Base-by-base conservation (phyloP, 2,888 invertebrate genomes). In the Torymus auratus region DNA sequence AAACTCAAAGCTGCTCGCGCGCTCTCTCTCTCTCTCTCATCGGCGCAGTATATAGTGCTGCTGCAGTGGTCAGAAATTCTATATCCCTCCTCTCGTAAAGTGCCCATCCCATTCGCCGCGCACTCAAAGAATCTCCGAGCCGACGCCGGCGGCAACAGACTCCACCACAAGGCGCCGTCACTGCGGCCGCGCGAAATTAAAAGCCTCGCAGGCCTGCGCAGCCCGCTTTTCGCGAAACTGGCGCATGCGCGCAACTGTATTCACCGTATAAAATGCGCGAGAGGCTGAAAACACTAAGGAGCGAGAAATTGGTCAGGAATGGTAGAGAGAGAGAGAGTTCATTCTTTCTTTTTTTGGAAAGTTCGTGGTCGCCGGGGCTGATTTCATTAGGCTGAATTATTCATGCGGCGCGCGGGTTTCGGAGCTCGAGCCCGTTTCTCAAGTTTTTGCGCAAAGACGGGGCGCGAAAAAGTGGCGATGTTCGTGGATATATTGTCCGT, bases 351-450 rank as follows among this genome's bases (percentile, higher is more conserved):
- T 65, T 72, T 60, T 15, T 23, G 67, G 61, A 61, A 41, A 41
- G 41, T 41, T 41, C 41, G 41, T 41, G 7, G 41, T 41, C 41
- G 7, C 7, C 41, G 41, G 41, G 20, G 20, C 53, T 78, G 72
- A 72, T 78, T 78, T 65, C 60, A 67, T 78, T 78, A 78, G 17
- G 17, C 17, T 67, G 72, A 72, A 72, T 72, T 67, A 78, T 78
- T 78, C 72, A 78, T 78, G 60, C 41, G 11, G 12, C 67, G 60
- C 67, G 60, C 41, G 11, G 12, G 58, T 13, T 5, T 71, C 15
- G 23, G 14, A n/a, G 55, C 28, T 28, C 41, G 56, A 2, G 56
- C 14, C 14, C 56, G 56, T 56, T 56, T 56, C 56, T 56, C 56
- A 56, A 56, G n/a, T 56, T 56, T 56, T 56, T 56, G 14, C n/a